These are phyloP conservation scores for Cordilura impudica DNA, from an alignment of 2,888 invertebrate species.

Conservation along the genomic window DNA sequence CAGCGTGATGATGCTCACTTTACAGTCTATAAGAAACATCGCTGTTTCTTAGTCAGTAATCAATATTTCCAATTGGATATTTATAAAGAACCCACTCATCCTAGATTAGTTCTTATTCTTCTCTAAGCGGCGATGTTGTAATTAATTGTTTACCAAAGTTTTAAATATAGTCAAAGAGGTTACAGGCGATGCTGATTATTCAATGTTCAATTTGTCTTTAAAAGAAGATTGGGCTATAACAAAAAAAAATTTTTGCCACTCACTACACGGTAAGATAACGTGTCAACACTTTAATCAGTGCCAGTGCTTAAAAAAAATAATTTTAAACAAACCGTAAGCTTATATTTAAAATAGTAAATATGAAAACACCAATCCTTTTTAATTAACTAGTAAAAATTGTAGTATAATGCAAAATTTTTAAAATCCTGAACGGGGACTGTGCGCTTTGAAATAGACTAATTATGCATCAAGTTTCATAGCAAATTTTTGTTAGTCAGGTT, in stretches of 20 bases:
- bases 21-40: constrained; percentile 94
- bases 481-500: too few species aligned
- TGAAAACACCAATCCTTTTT: not conserved
- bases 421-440: too few species aligned
- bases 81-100: constrained; percentile 94
- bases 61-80: constrained; percentile 99
- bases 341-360: not conserved
- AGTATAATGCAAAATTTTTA: too few species aligned
- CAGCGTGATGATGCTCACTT: constrained; percentile 95
- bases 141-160: constrained; percentile 86
- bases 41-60: constrained; percentile 97
- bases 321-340: not conserved
- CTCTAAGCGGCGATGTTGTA: constrained; percentile 84
- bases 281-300: constrained; percentile 62
- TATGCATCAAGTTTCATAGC: too few species aligned
- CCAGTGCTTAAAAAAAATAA: not conserved
- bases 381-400: too few species aligned
- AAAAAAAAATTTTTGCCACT: constrained; percentile 89
- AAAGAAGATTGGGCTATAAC: constrained; percentile 94
- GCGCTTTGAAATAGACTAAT: too few species aligned
- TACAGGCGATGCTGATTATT: constrained; percentile 94
- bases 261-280: constrained; percentile 79
- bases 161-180: constrained; percentile 91
- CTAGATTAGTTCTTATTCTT: constrained; percentile 94
- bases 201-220: constrained; percentile 97